A percentile compares a stretch with the other conserved stretches of the same genome.
Conservation (phyloP, 1,140 invertebrate species). For the Metopolophium dirhodum region DNA sequence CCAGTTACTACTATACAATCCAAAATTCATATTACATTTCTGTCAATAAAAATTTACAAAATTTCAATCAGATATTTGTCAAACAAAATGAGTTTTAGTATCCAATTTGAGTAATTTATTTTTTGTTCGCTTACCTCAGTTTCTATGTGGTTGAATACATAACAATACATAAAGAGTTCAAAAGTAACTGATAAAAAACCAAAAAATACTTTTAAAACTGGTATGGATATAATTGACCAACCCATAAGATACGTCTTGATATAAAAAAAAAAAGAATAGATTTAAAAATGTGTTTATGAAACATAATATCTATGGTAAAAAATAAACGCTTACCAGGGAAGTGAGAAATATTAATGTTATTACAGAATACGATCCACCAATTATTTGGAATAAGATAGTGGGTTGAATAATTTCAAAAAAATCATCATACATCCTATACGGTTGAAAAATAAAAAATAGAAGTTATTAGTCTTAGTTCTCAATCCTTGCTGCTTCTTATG, state of each 20-base stretch:
- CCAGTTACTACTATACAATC: constrained; percentile 35
- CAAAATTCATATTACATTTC: neutral
- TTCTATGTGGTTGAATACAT: neutral
- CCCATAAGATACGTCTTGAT: neutral
- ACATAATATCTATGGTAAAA: neutral
- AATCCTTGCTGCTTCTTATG: no score
- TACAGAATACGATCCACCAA: neutral
- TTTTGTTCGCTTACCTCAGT: neutral
- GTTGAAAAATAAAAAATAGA: neutral
- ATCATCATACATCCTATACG: neutral
- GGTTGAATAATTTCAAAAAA: neutral
- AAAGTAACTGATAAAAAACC: neutral
- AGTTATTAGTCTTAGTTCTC: neutral
- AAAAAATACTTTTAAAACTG: neutral
- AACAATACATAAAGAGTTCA: neutral
- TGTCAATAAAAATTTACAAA: neutral
- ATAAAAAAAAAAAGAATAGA: neutral
- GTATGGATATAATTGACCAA: neutral
- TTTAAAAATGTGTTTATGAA: no score
- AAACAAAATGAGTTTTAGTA: neutral
- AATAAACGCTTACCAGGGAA: neutral
- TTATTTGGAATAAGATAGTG: neutral
- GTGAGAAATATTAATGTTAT: neutral
- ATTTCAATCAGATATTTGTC: neutral
- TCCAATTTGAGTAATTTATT: neutral